phyloP scores from a whole-genome alignment of 2,113 vertebrate species.

The Peromyscus maniculatus region DNA sequence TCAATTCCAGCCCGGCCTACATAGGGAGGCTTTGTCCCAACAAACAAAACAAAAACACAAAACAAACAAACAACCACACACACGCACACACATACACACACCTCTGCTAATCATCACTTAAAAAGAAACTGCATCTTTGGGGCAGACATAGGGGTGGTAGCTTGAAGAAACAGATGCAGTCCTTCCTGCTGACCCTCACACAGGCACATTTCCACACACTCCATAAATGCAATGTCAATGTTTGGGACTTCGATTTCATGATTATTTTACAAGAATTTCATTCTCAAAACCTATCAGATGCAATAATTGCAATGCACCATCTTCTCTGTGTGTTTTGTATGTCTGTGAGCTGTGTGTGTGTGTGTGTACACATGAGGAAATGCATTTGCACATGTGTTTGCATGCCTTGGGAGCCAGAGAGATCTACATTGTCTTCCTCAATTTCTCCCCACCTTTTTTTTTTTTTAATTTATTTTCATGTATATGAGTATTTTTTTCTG shows the following conservation, averaged over 20 bases:
- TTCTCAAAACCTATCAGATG: not conserved
- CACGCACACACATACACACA: not conserved
- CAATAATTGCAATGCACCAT: not conserved
- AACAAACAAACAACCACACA: not conserved
- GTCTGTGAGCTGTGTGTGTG: not conserved
- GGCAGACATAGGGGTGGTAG: not conserved
- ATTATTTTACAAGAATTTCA: slow-evolving; percentile 42
- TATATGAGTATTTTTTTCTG: not conserved
- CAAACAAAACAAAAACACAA: not conserved
- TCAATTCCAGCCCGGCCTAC: not conserved
- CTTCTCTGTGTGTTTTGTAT: not conserved
- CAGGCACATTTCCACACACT: not conserved
- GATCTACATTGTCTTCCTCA: not conserved
- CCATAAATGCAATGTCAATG: not conserved
- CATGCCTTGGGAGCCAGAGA: too few species aligned
- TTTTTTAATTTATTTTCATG: not conserved
- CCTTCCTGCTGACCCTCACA: not conserved
- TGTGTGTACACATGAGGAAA: not conserved
- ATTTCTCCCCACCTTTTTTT: not conserved
- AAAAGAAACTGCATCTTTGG: not conserved
- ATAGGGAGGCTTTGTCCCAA: not conserved
- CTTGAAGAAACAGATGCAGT: not conserved
- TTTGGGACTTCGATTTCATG: not conserved
- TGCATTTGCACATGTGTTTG: not conserved
- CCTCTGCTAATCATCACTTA: not conserved